These are phyloP conservation scores for Ramphastos sulfuratus DNA, from an alignment of 2,113 vertebrate species.

Conservation along the genomic window DNA sequence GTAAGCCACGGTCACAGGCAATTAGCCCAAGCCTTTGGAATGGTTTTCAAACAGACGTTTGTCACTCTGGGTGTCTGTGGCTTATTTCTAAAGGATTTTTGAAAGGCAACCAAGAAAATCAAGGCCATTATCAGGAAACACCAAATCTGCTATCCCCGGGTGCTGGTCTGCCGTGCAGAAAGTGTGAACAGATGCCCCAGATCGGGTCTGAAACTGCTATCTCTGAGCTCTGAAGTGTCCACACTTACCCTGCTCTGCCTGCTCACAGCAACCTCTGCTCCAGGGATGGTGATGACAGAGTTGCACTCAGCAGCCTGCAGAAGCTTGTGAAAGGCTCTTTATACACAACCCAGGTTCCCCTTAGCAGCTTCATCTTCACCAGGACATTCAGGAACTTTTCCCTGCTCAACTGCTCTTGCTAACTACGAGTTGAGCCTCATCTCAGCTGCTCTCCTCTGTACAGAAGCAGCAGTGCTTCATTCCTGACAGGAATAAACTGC, in stretches of 20 bases:
- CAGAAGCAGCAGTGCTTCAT: neutral
- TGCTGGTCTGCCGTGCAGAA: rapidly evolving
- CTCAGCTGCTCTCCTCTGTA: neutral
- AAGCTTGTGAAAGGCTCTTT: neutral
- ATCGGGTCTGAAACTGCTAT: neutral
- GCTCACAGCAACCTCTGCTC: neutral
- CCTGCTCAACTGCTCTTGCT: neutral
- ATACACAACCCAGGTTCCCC: neutral
- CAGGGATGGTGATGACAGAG: neutral
- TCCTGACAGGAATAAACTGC: neutral
- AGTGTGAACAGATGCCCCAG: neutral
- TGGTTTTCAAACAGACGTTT: neutral
- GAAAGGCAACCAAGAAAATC: neutral
- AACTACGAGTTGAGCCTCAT: neutral
- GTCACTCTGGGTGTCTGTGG: neutral
- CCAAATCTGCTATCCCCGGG: neutral
- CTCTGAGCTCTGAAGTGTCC: neutral
- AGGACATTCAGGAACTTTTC: neutral
- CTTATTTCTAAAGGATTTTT: neutral
- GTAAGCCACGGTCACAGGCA: neutral
- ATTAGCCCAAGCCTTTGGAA: neutral
- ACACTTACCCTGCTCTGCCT: neutral
- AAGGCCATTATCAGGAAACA: neutral
- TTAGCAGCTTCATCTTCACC: neutral
- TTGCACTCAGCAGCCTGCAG: neutral